Conservation (phyloP, 1,140 invertebrate genomes). For the Druon quercuslanigerum region DNA sequence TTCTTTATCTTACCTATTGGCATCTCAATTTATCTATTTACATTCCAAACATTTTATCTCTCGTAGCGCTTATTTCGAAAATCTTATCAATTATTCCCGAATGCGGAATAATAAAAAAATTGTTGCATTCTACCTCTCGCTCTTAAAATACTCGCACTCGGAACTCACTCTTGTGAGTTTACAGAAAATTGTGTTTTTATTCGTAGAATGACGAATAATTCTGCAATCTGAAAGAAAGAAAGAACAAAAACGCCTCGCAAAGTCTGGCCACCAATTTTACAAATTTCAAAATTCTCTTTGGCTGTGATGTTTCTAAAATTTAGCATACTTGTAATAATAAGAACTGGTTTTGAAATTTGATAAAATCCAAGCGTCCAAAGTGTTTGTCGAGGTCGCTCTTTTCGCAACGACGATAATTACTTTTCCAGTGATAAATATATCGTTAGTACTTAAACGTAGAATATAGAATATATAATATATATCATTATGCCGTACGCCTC, state of each 20-base stretch:
- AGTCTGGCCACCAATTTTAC: not conserved
- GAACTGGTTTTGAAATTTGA: too few relatives aligned
- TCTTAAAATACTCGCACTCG: constrained; percentile 17
- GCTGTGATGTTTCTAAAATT: too few relatives aligned
- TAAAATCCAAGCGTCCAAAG: not conserved
- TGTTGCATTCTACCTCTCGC: constrained; percentile 10
- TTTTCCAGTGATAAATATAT: constrained; percentile 49
- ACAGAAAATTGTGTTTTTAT: constrained; percentile 8
- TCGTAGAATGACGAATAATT: not conserved
- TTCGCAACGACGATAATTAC: constrained; percentile 39
- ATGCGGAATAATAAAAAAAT: constrained; percentile 15
- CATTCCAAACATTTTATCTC: not conserved
- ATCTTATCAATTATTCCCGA: constrained; percentile 22
- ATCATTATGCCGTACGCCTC: constrained; percentile 41
- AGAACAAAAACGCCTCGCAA: not conserved
- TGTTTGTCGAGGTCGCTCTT: not conserved
- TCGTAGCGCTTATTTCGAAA: not conserved
- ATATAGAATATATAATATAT: constrained; percentile 50
- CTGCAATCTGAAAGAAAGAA: not conserved
- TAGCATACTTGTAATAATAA: too few relatives aligned
- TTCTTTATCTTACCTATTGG: too few relatives aligned
- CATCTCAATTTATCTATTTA: too few relatives aligned
- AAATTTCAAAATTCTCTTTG: too few relatives aligned
- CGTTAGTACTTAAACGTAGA: constrained; percentile 44
- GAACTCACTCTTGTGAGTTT: constrained; percentile 11